Conservation (phyloP, 2,113 vertebrate species). For the Vidua chalybeata region DNA sequence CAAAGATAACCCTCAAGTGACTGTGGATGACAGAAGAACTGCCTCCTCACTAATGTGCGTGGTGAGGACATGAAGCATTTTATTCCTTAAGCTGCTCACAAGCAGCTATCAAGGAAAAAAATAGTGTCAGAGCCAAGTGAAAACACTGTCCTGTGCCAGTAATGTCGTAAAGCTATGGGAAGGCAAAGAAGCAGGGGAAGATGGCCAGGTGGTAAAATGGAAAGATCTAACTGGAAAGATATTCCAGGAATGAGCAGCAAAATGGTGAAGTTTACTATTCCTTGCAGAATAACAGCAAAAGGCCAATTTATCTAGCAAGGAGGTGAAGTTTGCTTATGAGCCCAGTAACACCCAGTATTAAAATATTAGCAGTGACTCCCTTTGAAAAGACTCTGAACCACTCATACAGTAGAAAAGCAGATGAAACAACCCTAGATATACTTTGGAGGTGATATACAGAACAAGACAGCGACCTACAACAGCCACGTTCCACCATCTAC, state of each 20-base stretch:
- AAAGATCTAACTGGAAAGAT: neutral
- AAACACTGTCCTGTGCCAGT: neutral
- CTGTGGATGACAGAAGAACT: neutral
- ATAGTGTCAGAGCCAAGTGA: neutral
- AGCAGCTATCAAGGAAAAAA: neutral
- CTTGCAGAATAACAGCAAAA: neutral
- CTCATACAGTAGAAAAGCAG: neutral
- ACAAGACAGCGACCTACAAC: neutral
- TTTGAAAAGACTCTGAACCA: neutral
- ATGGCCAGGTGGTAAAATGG: neutral
- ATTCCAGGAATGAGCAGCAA: neutral
- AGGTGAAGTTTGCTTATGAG: neutral
- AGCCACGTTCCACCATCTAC: neutral
- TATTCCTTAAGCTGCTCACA: neutral
- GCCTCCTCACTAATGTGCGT: rapidly evolving
- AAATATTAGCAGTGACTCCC: neutral
- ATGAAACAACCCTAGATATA: neutral
- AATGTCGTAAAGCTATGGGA: neutral
- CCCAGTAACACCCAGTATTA: neutral
- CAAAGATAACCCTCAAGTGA: neutral
- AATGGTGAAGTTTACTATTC: neutral
- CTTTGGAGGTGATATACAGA: neutral
- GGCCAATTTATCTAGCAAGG: neutral
- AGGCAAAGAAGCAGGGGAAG: neutral
- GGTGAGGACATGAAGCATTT: neutral